Evolutionary conservation across 2,113 vertebrate species (phyloP).

Genomic region (Sceloporus undulatus): DNA sequence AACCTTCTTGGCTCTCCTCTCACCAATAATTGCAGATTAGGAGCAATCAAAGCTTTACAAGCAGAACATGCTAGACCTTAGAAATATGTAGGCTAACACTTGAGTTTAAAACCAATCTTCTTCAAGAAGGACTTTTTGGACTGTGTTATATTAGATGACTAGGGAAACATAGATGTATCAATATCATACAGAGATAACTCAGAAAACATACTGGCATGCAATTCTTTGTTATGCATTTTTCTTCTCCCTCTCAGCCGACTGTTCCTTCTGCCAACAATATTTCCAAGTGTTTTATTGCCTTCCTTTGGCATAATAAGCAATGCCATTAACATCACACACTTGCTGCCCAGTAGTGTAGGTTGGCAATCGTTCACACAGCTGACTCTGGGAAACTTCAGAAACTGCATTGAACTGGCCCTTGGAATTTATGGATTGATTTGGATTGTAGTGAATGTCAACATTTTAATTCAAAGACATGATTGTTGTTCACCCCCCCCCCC

Average conservation of each 20-base stretch:
- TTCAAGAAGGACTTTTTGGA: not conserved
- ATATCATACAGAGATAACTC: not conserved
- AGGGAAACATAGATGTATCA: not conserved
- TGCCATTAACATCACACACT: conserved; percentile 3
- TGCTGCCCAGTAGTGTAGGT: conserved; percentile 8
- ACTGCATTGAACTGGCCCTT: conserved; percentile 3
- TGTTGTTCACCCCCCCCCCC: too few relatives aligned
- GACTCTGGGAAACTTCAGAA: not conserved
- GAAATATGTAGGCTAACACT: not conserved
- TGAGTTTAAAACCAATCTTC: not conserved
- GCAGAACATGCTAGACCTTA: not conserved
- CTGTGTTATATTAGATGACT: not conserved
- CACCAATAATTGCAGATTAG: conserved; percentile 17
- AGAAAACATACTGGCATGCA: conserved; percentile 11
- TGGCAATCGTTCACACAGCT: conserved; percentile 16
- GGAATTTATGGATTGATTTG: not conserved
- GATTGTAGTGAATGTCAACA: not conserved
- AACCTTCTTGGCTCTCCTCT: conserved; percentile 9
- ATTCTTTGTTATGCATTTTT: not conserved
- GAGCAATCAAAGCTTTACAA: conserved; percentile 13
- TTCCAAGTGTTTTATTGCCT: conserved; percentile 11
- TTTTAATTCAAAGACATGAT: not conserved
- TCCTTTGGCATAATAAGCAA: not conserved
- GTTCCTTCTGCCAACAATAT: not conserved
- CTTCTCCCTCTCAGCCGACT: not conserved